Evolutionary conservation across 2,888 invertebrate species (phyloP).

Genomic region (Tupiocoris notatus): DNA sequence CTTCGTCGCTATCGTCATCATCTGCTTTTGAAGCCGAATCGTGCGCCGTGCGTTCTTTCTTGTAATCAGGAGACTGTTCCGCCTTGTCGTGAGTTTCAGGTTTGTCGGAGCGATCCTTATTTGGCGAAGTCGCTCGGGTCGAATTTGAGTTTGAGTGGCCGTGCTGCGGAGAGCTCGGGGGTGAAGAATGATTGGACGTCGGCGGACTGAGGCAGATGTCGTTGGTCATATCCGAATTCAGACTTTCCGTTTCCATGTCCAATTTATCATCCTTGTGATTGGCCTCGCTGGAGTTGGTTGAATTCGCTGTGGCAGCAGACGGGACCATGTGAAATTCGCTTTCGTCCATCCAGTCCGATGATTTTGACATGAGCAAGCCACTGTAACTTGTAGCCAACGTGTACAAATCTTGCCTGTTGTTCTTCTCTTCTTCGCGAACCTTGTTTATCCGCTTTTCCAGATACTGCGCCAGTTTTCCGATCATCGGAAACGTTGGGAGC

Average conservation of each 20-base stretch:
- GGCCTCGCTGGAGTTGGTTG: neutral
- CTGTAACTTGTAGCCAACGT: slow-evolving; percentile 91
- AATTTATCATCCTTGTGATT: slow-evolving; percentile 26
- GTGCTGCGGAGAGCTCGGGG: slow-evolving; percentile 9
- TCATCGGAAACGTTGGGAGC: slow-evolving; percentile 86
- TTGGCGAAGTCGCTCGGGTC: slow-evolving; percentile 25
- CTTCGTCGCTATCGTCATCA: slow-evolving; percentile 17
- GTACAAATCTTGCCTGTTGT: slow-evolving; percentile 88
- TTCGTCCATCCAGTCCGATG: slow-evolving; percentile 79
- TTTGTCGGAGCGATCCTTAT: slow-evolving; percentile 1
- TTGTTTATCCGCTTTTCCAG: slow-evolving; percentile 91
- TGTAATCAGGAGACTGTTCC: neutral
- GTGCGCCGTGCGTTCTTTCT: neutral
- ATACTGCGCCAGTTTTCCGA: slow-evolving; percentile 83
- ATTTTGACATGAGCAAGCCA: slow-evolving; percentile 81
- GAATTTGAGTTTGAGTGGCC: neutral
- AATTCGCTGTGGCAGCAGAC: neutral
- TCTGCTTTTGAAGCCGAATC: slow-evolving; percentile 20
- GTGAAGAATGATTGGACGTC: slow-evolving; percentile 25
- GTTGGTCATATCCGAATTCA: slow-evolving; percentile 11
- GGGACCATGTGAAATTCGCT: slow-evolving; percentile 83
- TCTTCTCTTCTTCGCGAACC: slow-evolving; percentile 89
- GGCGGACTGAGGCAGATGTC: slow-evolving; percentile 33
- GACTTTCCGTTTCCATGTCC: slow-evolving; percentile 40
- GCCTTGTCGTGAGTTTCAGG: slow-evolving; percentile 15